Percentiles rank a stretch among this genome's conserved stretches.
phyloP scores from a whole-genome alignment of 2,888 invertebrate species.

The Drosophila parthenogenetica region DNA sequence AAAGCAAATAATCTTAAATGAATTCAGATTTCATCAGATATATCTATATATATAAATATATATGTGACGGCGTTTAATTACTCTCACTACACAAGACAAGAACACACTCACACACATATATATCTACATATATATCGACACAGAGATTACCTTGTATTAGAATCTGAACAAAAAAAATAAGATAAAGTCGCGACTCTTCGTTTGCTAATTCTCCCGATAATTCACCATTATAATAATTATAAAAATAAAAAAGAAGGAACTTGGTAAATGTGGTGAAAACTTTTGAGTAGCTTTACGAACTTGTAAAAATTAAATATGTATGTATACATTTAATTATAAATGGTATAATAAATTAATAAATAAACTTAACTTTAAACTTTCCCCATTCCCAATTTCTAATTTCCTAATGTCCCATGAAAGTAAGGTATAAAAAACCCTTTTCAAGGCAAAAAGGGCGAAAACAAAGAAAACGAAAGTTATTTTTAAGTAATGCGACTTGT shows the following conservation, averaged over 20 bases:
- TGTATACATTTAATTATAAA: conserved; percentile 78
- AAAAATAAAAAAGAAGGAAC: conserved; percentile 20
- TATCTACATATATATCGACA: conserved; percentile 23
- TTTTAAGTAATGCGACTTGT: not conserved
- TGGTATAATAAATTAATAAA: conserved; percentile 70
- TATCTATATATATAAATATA: conserved; percentile 18
- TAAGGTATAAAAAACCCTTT: not conserved
- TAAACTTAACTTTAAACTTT: conserved; percentile 63
- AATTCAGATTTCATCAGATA: conserved; percentile 14
- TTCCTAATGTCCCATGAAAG: not conserved
- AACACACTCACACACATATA: conserved; percentile 8
- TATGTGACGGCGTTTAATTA: conserved; percentile 23
- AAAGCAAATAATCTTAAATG: conserved; percentile 12
- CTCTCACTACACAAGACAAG: not conserved
- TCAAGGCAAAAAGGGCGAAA: not conserved
- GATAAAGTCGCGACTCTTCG: conserved; percentile 6
- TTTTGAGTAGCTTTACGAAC: conserved; percentile 77
- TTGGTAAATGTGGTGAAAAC: conserved; percentile 67
- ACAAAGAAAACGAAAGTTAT: conserved; percentile 1
- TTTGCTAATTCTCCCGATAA: conserved; percentile 28
- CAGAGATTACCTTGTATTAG: conserved; percentile 64
- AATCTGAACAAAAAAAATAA: conserved; percentile 22
- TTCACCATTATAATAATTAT: conserved; percentile 20
- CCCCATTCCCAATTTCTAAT: not conserved
- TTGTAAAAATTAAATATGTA: conserved; percentile 76